Evolutionary conservation across 2,113 vertebrate genomes (phyloP).

Genomic region (human): GRCh38 chr3:104359001-104359500

Average conservation of each 20-base stretch:
- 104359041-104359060: not conserved
- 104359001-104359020: not conserved
- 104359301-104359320: not conserved
- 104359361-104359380: not conserved
- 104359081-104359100: not conserved
- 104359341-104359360: not conserved
- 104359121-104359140: not conserved
- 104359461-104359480: constrained; percentile 35
- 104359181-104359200: not conserved
- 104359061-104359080: not conserved
- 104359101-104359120: not conserved
- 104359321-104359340: not conserved
- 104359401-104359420: not conserved
- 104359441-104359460: not conserved
- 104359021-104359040: not conserved
- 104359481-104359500: constrained; percentile 22
- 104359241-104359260: not conserved
- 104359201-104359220: not conserved
- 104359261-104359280: not conserved
- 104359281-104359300: not conserved
- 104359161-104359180: not conserved
- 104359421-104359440: not conserved
- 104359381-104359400: not conserved
- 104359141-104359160: not conserved
- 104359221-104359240: not conserved